phyloP scores from a whole-genome alignment of 2,797 vertebrate species.

The Lacerta agilis region DNA sequence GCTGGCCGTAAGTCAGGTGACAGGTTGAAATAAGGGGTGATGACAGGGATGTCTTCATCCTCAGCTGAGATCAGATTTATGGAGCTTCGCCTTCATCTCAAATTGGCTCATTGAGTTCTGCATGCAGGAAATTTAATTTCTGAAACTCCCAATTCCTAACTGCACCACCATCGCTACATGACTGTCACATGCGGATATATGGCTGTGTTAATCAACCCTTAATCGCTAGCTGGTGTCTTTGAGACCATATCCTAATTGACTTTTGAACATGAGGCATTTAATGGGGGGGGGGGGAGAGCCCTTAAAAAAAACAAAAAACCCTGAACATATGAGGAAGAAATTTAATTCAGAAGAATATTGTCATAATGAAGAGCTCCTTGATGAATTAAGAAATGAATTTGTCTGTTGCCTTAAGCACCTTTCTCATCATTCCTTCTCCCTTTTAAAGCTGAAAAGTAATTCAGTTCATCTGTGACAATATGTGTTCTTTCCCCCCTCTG shows the following conservation, averaged over 20 bases:
- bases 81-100: background rate
- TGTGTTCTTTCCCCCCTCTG: background rate
- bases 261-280: background rate
- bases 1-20: too few species aligned
- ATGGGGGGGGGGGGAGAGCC: background rate
- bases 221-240: background rate
- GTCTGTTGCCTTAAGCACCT: slow-evolving; percentile 31
- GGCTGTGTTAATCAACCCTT: background rate
- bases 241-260: background rate
- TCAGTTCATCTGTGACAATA: background rate
- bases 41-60: background rate
- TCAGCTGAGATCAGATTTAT: background rate
- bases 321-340: slow-evolving; percentile 6
- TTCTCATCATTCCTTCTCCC: slow-evolving; percentile 11
- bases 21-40: background rate
- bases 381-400: slow-evolving; percentile 19
- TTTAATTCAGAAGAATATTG: background rate
- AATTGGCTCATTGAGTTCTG: background rate
- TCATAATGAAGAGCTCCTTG: background rate
- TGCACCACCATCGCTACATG: background rate
- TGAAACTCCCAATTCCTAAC: background rate
- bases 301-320: background rate
- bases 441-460: slow-evolving; percentile 12
- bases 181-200: background rate
- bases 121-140: background rate